Conservation (phyloP, 2,888 invertebrate species). For the Chymomyza amoena region DNA sequence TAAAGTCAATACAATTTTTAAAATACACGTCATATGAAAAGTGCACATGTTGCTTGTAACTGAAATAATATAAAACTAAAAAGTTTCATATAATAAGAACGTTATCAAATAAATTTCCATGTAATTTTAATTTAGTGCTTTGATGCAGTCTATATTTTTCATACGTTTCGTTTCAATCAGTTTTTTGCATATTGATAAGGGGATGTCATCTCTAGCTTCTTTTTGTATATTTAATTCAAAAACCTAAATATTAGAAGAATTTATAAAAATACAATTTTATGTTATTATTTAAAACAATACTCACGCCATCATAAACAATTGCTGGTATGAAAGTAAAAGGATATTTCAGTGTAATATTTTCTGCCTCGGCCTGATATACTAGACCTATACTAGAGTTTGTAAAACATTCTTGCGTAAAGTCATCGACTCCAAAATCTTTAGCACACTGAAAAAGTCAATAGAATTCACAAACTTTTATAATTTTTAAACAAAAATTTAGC, state of each 20-base stretch:
- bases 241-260: slow-evolving; percentile 4
- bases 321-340: slow-evolving; percentile 79
- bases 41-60: neutral
- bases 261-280: neutral
- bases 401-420: neutral
- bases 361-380: slow-evolving; percentile 78
- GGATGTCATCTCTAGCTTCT: neutral
- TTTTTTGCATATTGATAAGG: slow-evolving; percentile 16
- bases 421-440: neutral
- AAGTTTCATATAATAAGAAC: neutral
- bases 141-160: neutral
- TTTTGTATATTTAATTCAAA: slow-evolving; percentile 13
- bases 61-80: neutral
- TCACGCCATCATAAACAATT: slow-evolving; percentile 79
- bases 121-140: neutral
- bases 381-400: neutral
- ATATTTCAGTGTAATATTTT: slow-evolving; percentile 74
- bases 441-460: neutral
- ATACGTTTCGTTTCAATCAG: slow-evolving; percentile 12
- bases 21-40: neutral
- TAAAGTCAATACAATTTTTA: neutral
- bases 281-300: slow-evolving; percentile 19
- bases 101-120: neutral
- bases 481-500: no score
- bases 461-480: neutral